A percentile compares a stretch with the other conserved stretches of the same genome.
Evolutionary conservation across 2,797 vertebrate species (phyloP).

Genomic region (Ambastaia sidthimunki): DNA sequence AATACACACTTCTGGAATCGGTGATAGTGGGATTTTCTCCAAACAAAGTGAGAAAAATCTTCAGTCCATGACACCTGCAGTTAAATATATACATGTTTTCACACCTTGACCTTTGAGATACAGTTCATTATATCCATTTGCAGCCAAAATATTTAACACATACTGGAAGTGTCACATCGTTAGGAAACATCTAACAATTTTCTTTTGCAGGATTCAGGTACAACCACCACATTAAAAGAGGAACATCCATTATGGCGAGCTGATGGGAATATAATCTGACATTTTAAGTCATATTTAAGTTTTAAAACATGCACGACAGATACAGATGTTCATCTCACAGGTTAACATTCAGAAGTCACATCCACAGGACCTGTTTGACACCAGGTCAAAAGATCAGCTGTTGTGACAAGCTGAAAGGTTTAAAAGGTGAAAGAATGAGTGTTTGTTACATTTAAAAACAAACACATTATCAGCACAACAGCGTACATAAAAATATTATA

Average conservation of each 20-base stretch:
- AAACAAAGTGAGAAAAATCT: not conserved
- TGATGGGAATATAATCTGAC: constrained; percentile 45
- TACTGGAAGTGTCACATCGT: constrained; percentile 42
- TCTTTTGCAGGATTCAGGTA: not conserved
- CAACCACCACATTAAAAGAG: not conserved
- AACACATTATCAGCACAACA: not conserved
- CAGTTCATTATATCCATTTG: constrained; percentile 45
- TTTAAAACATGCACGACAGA: constrained; percentile 67
- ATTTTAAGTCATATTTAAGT: constrained; percentile 40
- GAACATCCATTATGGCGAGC: constrained; percentile 12
- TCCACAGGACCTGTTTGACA: constrained; percentile 27
- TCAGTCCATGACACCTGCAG: not conserved
- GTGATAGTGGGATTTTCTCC: not conserved
- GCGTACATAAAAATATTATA: not conserved
- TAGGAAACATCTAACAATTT: constrained; percentile 11
- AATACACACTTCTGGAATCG: not conserved
- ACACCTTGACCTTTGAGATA: constrained; percentile 37
- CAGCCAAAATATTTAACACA: constrained; percentile 37
- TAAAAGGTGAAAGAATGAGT: not conserved
- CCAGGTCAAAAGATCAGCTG: constrained; percentile 24
- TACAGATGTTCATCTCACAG: constrained; percentile 64
- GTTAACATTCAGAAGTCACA: constrained; percentile 53
- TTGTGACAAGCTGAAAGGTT: not conserved
- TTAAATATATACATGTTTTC: constrained; percentile 21
- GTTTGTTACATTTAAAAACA: not conserved